Evolutionary conservation across 1,140 invertebrate genomes (phyloP), one percentile per base, ranked within the genome.

Genomic region (Paralvinella palmiformis): DNA sequence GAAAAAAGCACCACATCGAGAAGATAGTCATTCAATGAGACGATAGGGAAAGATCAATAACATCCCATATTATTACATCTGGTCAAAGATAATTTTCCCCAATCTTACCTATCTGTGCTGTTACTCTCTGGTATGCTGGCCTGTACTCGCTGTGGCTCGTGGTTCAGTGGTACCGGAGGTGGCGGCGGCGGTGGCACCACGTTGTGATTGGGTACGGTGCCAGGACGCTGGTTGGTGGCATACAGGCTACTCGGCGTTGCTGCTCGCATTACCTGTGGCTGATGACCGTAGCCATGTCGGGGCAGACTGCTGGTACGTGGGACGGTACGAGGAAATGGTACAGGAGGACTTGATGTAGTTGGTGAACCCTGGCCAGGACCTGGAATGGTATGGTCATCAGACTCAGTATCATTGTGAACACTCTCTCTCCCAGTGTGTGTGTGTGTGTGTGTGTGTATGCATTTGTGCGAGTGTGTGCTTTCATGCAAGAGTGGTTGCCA

Each of bases 251-350:
- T n/a, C n/a, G 37, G 37, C 10, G 37, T 41, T 10, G 37, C 10
- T 10, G 37, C n/a, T 41, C 37, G 37, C 37, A 13, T 10, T 41
- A n/a, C 10, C 10, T 13, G 10, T 13, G 37, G 87, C 79, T 88
- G 88, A 73, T 85, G 84, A 65, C 84, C 79, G 72, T 85, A 85
- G 68, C 85, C 84, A 79, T 87, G 86, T 75, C 85, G 85, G 68
- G 88, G 88, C n/a, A 63, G 52, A 37, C 61, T 63, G 52, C 24
- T 31, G 3, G 61, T 63, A 1, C 62, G 53, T 29, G 62, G 62
- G 10, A 85, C 88, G 90, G 82, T 88, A 88, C 75, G 88, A 88
- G 67, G 88, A 88, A 52, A 88, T 89, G 71, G 88, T 89, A 44
- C 50, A 29, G 37, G 37, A 10, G 37, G 37, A 41, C 37, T 41